Base-by-base conservation (phyloP, 2,113 vertebrate genomes). In the Marmota flaviventris region DNA sequence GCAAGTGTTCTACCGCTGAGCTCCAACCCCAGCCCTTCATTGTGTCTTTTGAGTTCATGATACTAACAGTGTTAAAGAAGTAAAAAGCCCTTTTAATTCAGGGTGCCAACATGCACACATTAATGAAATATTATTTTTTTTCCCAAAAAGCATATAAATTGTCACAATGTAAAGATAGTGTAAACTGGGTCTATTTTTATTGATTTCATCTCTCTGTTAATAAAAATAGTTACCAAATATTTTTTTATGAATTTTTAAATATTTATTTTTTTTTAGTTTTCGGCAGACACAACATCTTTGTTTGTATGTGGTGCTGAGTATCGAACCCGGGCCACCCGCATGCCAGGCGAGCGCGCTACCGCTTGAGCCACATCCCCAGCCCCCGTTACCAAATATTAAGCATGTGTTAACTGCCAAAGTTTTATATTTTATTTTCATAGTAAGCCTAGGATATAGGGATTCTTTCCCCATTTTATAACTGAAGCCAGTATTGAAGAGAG, bases 171-270 rank as follows among this genome's bases (percentile, higher is more conserved):
- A 89, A 90, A 85, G 58, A 5, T 42, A 45, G 13, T 87, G 69
- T 53, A 85, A 92, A 78, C 51, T 92, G 39, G 27, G 5, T 92
- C 85, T 83, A 34, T 58, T 56, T 37, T 61, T 8, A 79, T 91
- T 97, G 32, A 92, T 93, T 89, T 12, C 17, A 8, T 37, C 79
- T 29, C 25, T 85, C 14, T 92, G 7, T 73, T 92, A 69, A 83
- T 85, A 88, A 93, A 96, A 94, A 73, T 75, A 82, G 22, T 85
- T 91, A 69, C 25, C 18, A 29, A 58, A 89, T 93, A 42, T 42
- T 42, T 42, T n/a, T 42, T 42, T 42, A 42, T 39, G 5, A 42
- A 42, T 42, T 42, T 42, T 42, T 42, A 42, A 42, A 42, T 42
- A 42, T 42, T 42, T 42, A 42, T 42, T 39, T 39, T 42, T 42